A percentile compares a stretch with the other conserved stretches of the same genome.
Evolutionary conservation across 2,797 vertebrate genomes (phyloP).

Genomic region (Odontamblyopus rebecca): DNA sequence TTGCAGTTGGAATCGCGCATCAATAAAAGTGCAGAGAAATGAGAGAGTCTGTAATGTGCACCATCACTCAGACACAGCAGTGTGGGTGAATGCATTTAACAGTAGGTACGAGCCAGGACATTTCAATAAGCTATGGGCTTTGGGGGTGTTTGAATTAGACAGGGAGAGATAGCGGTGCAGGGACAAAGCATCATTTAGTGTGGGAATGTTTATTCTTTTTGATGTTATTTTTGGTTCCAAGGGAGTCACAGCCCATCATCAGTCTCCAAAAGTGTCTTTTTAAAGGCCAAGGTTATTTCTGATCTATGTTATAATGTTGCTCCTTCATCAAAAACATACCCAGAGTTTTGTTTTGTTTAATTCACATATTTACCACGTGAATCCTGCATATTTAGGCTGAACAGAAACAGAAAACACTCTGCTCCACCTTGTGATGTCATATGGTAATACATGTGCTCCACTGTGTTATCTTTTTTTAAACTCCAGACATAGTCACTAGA

Average conservation of each 20-base stretch:
- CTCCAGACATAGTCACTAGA: too few species aligned
- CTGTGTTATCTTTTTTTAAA: too few species aligned
- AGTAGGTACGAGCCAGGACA: conserved; percentile 19
- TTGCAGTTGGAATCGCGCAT: conserved; percentile 11
- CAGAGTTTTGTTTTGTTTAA: too few species aligned
- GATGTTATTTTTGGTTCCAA: neutral
- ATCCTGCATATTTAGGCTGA: too few species aligned
- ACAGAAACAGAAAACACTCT: too few species aligned
- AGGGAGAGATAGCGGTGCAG: conserved; percentile 5
- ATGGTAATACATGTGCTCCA: too few species aligned
- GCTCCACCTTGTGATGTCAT: too few species aligned
- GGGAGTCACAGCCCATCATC: neutral
- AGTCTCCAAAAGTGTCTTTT: neutral
- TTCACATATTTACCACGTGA: too few species aligned
- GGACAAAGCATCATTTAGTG: neutral
- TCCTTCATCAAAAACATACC: too few species aligned
- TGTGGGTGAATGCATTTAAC: conserved; percentile 22
- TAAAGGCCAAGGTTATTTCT: too few species aligned
- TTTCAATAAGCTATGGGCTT: conserved; percentile 36
- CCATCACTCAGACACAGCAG: conserved; percentile 25
- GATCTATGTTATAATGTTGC: too few species aligned
- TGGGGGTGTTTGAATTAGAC: conserved; percentile 51
- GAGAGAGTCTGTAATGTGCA: conserved; percentile 31
- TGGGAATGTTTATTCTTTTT: neutral
- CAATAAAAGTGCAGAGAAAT: conserved; percentile 24